Percentiles rank a stretch among this genome's conserved stretches.
These are phyloP conservation scores for Aphyosemion australe DNA, from an alignment of 2,113 vertebrate species.

Conservation along the genomic window DNA sequence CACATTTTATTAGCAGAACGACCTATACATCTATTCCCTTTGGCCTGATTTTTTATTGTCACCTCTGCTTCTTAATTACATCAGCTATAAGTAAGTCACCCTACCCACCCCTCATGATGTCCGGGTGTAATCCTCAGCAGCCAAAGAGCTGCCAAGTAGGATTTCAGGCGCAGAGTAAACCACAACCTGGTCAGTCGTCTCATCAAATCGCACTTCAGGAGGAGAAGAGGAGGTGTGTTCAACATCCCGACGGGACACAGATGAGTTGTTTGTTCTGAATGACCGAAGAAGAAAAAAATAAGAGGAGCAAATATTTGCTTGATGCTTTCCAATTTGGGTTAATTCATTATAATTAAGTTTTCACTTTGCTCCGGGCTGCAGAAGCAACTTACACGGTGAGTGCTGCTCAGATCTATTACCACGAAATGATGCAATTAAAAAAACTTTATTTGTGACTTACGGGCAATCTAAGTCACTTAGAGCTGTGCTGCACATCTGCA, in stretches of 20 bases:
- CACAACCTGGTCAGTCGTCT: conserved; percentile 28
- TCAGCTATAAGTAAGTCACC: conserved; percentile 54
- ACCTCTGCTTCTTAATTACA: conserved; percentile 49
- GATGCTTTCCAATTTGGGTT: conserved; percentile 12
- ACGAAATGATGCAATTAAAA: background rate
- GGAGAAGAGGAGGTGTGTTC: conserved; percentile 5
- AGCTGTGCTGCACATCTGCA: too few relatives aligned
- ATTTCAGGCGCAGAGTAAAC: conserved; percentile 61
- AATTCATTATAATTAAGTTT: conserved; percentile 1
- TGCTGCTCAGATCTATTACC: background rate
- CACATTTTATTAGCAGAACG: too few relatives aligned
- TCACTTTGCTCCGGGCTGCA: conserved; percentile 11
- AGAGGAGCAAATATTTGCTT: background rate
- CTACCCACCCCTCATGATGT: conserved; percentile 54
- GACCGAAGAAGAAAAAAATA: conserved; percentile 19
- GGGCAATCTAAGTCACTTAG: too few relatives aligned
- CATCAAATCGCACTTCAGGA: conserved; percentile 18
- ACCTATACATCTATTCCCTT: background rate
- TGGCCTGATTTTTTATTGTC: conserved; percentile 24
- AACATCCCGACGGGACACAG: background rate
- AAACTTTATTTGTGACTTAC: background rate
- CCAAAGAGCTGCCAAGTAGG: conserved; percentile 61
- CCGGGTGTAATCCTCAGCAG: conserved; percentile 64
- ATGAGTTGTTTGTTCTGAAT: conserved; percentile 17
- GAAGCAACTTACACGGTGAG: conserved; percentile 42